Percentiles rank a stretch among this genome's conserved stretches.
phyloP scores from a whole-genome alignment of 1,140 invertebrate genomes.

The Aleiodes sp. region DNA sequence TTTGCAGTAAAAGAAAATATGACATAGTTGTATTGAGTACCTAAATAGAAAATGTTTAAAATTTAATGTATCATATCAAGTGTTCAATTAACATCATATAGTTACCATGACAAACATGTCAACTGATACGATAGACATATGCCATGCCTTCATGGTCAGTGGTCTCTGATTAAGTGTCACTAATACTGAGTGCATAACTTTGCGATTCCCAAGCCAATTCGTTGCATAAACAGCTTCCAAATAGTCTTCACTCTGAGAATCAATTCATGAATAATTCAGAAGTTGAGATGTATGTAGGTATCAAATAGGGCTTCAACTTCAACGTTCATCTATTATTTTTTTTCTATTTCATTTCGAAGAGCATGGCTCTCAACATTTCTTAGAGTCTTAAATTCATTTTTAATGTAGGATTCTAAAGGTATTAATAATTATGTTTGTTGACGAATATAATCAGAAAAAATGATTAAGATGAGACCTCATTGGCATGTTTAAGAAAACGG shows the following conservation, averaged over 20 bases:
- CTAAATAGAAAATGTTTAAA: slow-evolving; percentile 30
- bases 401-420: no score
- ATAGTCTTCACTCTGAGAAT: slow-evolving; percentile 36
- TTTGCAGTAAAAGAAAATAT: slow-evolving; percentile 42
- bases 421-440: no score
- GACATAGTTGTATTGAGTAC: slow-evolving; percentile 41
- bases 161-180: slow-evolving; percentile 42
- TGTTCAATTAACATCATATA: not conserved
- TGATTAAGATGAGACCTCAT: no score
- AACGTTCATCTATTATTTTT: no score
- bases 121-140: slow-evolving; percentile 39
- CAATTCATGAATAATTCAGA: not conserved
- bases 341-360: no score
- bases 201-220: slow-evolving; percentile 30
- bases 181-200: slow-evolving; percentile 20
- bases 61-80: no score
- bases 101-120: slow-evolving; percentile 42
- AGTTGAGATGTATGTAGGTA: no score
- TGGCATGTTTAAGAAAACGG: no score
- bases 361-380: no score
- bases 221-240: slow-evolving; percentile 23
- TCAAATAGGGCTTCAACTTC: no score
- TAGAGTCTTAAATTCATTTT: no score
- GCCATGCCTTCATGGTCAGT: slow-evolving; percentile 37
- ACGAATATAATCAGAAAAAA: no score